Evolutionary conservation across 2,113 vertebrate genomes (phyloP).

Genomic region (Vimba vimba): DNA sequence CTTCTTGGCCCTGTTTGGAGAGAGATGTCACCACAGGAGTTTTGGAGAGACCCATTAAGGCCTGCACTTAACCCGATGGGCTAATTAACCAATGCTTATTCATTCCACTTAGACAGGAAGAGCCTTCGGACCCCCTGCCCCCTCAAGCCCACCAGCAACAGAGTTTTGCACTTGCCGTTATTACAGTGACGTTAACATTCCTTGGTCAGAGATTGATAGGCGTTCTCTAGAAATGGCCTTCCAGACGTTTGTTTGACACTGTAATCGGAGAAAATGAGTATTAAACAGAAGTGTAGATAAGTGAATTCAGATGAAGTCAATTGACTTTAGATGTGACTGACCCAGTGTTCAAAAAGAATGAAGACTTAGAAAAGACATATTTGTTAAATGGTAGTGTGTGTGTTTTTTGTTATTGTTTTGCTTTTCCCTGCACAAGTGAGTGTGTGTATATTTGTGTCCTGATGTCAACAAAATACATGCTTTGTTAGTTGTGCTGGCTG

Average conservation of each 20-base stretch:
- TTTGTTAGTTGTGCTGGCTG: constrained; percentile 70
- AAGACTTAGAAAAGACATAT: background rate
- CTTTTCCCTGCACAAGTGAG: background rate
- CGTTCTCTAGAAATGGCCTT: constrained; percentile 64
- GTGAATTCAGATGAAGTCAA: background rate
- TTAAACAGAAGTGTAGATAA: constrained; percentile 25
- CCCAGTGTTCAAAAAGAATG: background rate
- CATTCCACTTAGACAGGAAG: constrained; percentile 84
- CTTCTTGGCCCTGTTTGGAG: constrained; percentile 99
- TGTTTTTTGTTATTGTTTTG: background rate
- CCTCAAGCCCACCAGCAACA: constrained; percentile 76
- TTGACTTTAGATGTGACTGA: background rate
- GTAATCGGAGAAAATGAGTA: background rate
- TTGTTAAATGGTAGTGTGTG: background rate
- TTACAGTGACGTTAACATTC: constrained; percentile 61
- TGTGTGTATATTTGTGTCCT: constrained; percentile 47
- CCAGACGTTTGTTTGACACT: background rate
- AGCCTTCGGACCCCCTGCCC: constrained; percentile 73
- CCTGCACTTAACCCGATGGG: constrained; percentile 99
- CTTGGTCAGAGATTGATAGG: constrained; percentile 70
- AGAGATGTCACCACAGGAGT: constrained; percentile 93
- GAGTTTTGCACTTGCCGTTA: constrained; percentile 91
- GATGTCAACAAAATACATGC: constrained; percentile 69
- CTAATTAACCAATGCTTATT: constrained; percentile 99
- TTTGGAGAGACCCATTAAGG: constrained; percentile 98